Evolutionary conservation across 2,888 invertebrate species (phyloP).

Genomic region (Tineola bisselliella): DNA sequence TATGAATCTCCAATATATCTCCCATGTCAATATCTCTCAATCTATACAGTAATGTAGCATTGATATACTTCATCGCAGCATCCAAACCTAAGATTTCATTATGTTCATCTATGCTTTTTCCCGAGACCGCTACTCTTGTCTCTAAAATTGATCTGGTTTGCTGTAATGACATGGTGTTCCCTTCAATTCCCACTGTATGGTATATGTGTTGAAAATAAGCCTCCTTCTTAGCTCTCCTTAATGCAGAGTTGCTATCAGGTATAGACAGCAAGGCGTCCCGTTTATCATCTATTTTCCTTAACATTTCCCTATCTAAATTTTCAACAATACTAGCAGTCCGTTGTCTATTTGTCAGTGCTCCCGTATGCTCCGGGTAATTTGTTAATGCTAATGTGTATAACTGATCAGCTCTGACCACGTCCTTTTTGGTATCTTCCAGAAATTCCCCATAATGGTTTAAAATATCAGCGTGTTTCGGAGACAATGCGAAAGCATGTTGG

Average conservation of each 20-base stretch:
- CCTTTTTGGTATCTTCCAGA: conserved; percentile 83
- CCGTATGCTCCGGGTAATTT: conserved; percentile 83
- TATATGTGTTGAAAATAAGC: conserved; percentile 96
- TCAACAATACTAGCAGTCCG: conserved; percentile 90
- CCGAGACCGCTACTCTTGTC: conserved; percentile 78
- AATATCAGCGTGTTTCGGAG: conserved; percentile 92
- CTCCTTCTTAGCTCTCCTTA: conserved; percentile 90
- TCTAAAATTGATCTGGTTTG: conserved; percentile 93
- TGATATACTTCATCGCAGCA: conserved; percentile 92
- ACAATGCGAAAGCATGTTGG: conserved; percentile 90
- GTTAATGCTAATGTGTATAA: conserved; percentile 87
- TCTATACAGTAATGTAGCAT: conserved; percentile 80
- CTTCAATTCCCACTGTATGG: conserved; percentile 97
- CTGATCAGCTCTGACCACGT: conserved; percentile 90
- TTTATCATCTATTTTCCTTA: conserved; percentile 84
- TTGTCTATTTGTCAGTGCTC: conserved; percentile 81
- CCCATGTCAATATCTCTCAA: conserved; percentile 81
- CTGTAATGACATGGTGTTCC: conserved; percentile 94
- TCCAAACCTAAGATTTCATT: conserved; percentile 96
- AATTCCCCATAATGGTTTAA: conserved; percentile 94
- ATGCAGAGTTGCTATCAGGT: conserved; percentile 80
- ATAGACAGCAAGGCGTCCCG: conserved; percentile 82
- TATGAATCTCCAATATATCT: conserved; percentile 93
- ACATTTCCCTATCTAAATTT: conserved; percentile 82
- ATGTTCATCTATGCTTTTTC: conserved; percentile 95